Percentiles rank a stretch among this genome's conserved stretches.
These are phyloP conservation scores for Guaruba guarouba DNA, from an alignment of 2,113 vertebrate genomes.

Conservation along the genomic window DNA sequence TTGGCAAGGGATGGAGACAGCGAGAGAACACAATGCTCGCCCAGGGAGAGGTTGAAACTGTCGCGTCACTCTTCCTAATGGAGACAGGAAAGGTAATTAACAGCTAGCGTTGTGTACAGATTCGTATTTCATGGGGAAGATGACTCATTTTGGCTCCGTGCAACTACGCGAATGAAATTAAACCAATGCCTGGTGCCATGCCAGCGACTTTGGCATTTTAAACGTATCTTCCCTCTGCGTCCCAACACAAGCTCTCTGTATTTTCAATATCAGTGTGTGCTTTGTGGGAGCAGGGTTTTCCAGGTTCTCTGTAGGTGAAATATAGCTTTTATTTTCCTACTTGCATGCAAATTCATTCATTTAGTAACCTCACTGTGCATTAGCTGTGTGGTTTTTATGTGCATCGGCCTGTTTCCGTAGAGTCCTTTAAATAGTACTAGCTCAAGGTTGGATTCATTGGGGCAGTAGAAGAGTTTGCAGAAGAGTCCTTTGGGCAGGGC, in stretches of 20 bases:
- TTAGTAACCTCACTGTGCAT: not conserved
- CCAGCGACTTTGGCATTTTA: constrained; percentile 42
- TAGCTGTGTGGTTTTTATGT: not conserved
- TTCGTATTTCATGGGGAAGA: constrained; percentile 62
- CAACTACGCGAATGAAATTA: constrained; percentile 44
- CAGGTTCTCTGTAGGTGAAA: not conserved
- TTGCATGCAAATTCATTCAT: constrained; percentile 2
- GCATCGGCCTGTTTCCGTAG: not conserved
- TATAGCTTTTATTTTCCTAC: not conserved
- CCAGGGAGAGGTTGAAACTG: constrained; percentile 70
- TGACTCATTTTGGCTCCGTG: constrained; percentile 53
- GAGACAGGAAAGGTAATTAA: constrained; percentile 73
- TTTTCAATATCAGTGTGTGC: constrained; percentile 12
- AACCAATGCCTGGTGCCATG: constrained; percentile 34
- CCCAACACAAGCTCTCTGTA: not conserved
- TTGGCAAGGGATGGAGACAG: constrained; percentile 20
- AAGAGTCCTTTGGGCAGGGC: not conserved
- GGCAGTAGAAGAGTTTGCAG: not conserved
- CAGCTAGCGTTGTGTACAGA: constrained; percentile 63
- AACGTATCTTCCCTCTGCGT: constrained; percentile 42
- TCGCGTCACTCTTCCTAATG: constrained; percentile 69
- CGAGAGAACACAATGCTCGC: constrained; percentile 46
- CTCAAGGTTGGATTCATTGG: not conserved
- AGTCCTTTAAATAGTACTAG: not conserved
- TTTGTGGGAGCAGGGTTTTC: not conserved